phyloP scores from a whole-genome alignment of 2,888 invertebrate genomes.

The Podotricha telesiphe region DNA sequence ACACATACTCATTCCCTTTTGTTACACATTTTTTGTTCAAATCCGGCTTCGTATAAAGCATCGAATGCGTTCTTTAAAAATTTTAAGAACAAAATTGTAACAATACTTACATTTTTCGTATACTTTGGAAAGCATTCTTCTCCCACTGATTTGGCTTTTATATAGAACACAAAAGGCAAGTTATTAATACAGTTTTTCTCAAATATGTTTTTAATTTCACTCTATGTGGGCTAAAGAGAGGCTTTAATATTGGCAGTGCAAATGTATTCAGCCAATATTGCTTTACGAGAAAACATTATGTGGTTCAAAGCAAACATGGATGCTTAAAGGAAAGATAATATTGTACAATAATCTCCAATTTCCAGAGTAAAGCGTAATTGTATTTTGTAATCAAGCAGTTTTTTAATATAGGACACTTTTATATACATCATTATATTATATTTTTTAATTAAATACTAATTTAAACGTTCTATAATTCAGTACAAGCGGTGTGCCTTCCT shows the following conservation, averaged over 20 bases:
- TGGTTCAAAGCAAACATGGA: background rate
- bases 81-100: constrained; percentile 35
- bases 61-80: constrained; percentile 33
- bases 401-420: background rate
- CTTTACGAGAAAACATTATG: constrained; percentile 4
- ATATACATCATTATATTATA: too few relatives aligned
- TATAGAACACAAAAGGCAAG: constrained; percentile 30
- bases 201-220: constrained; percentile 19
- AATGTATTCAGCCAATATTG: constrained; percentile 17
- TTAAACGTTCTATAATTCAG: background rate
- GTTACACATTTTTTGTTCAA: constrained; percentile 38
- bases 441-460: background rate
- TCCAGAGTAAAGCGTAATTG: background rate
- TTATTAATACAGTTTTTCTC: constrained; percentile 22
- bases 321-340: constrained; percentile 3
- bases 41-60: constrained; percentile 34
- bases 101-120: constrained; percentile 28
- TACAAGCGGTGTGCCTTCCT: background rate
- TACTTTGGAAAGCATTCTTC: constrained; percentile 25
- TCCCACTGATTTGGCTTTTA: constrained; percentile 30
- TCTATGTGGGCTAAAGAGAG: constrained; percentile 5
- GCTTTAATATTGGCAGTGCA: constrained; percentile 10
- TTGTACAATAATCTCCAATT: background rate
- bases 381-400: background rate
- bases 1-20: constrained; percentile 41